Evolutionary conservation across 2,888 invertebrate genomes (phyloP).

Genomic region (Asteroscopus sphinx): DNA sequence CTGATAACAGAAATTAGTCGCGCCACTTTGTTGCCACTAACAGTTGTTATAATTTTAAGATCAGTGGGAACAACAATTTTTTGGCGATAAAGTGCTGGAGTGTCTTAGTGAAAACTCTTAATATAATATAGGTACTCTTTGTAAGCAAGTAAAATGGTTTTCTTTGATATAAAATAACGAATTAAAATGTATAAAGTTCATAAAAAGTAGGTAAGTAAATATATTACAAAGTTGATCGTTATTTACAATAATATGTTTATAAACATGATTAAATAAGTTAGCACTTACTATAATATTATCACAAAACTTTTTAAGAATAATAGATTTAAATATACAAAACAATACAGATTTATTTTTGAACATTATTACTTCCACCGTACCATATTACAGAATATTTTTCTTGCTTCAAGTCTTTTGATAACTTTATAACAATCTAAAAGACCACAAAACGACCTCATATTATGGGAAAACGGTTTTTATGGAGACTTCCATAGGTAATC

Average conservation of each 20-base stretch:
- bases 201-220: slow-evolving; percentile 16
- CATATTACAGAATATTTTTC: too few species aligned
- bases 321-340: slow-evolving; percentile 27
- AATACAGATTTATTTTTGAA: slow-evolving; percentile 25
- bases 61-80: too few species aligned
- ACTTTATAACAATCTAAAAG: background rate
- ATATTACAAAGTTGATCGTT: slow-evolving; percentile 13
- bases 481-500: background rate
- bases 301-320: slow-evolving; percentile 50
- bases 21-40: background rate
- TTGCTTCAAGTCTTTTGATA: too few species aligned
- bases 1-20: background rate
- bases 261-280: slow-evolving; percentile 48
- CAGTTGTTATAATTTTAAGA: too few species aligned
- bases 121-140: too few species aligned
- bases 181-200: background rate
- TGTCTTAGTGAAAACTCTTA: too few species aligned
- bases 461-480: too few species aligned
- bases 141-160: too few species aligned
- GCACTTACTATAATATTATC: slow-evolving; percentile 51
- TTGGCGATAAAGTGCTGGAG: too few species aligned
- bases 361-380: background rate
- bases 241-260: slow-evolving; percentile 36
- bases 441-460: background rate
- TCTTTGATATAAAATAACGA: background rate